Conservation (phyloP, 2,888 invertebrate species). For the Epicampocera succincta region DNA sequence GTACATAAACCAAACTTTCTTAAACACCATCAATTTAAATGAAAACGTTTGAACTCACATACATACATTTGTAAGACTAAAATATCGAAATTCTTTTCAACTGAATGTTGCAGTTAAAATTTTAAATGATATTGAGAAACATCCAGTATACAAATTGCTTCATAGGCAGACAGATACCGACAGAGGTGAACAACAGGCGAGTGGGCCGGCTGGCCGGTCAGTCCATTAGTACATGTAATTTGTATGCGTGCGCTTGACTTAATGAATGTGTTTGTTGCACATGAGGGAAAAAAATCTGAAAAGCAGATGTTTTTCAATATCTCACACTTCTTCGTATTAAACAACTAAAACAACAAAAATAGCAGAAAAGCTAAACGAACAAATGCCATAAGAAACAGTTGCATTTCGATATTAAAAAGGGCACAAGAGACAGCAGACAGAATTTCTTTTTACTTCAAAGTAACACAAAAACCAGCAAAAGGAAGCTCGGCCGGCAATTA, state of each 20-base stretch:
- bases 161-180: neutral
- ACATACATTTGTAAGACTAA: no score
- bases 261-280: constrained; percentile 23
- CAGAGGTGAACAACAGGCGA: constrained; percentile 9
- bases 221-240: constrained; percentile 8
- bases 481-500: constrained; percentile 1
- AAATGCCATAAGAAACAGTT: constrained; percentile 36
- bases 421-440: constrained; percentile 31
- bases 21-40: no score
- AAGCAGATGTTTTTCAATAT: constrained; percentile 62
- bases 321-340: constrained; percentile 35
- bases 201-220: neutral
- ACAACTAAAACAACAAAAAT: constrained; percentile 12
- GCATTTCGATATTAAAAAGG: constrained; percentile 28
- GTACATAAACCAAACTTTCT: no score
- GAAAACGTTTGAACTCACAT: no score
- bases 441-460: constrained; percentile 2
- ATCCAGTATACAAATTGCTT: constrained; percentile 12
- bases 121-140: neutral
- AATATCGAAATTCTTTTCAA: no score
- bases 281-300: constrained; percentile 14
- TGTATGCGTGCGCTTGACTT: constrained; percentile 31
- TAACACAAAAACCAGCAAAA: constrained; percentile 23
- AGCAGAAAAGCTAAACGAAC: neutral
- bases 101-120: no score